A percentile compares a stretch with the other conserved stretches of the same genome.
Conservation (phyloP, 2,797 vertebrate species). For the Prionace glauca region DNA sequence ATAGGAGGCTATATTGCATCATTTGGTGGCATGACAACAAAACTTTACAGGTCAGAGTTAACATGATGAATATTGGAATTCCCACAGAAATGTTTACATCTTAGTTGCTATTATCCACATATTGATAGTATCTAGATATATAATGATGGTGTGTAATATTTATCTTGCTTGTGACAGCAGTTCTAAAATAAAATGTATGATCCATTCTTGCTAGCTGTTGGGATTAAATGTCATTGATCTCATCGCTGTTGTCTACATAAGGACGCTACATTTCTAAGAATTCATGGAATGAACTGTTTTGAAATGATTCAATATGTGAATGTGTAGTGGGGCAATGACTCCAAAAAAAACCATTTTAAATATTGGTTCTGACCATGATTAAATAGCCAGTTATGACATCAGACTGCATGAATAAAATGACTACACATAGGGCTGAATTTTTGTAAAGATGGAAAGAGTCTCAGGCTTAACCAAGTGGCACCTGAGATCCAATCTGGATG, state of each 20-base stretch:
- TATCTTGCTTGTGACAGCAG: neutral
- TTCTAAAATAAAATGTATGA: neutral
- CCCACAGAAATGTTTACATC: neutral
- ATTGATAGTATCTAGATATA: neutral
- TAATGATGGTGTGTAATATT: neutral
- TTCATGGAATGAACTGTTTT: neutral
- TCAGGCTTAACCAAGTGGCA: too few species aligned
- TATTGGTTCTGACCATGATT: too few species aligned
- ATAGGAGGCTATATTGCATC: neutral
- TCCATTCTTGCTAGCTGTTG: neutral
- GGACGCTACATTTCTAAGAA: neutral
- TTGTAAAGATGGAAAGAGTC: too few species aligned
- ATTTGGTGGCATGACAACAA: neutral
- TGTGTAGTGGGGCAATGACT: too few species aligned
- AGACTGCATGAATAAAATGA: too few species aligned
- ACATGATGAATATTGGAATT: neutral
- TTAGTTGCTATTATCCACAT: neutral
- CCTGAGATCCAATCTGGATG: too few species aligned
- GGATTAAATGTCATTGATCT: neutral
- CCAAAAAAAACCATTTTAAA: too few species aligned
- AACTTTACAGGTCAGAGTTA: neutral
- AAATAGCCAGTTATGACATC: too few species aligned
- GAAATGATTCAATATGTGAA: neutral
- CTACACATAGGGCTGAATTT: too few species aligned
- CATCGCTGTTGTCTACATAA: neutral